Conservation (phyloP, 2,797 vertebrate genomes). For the Mormyrops boulengeri region DNA sequence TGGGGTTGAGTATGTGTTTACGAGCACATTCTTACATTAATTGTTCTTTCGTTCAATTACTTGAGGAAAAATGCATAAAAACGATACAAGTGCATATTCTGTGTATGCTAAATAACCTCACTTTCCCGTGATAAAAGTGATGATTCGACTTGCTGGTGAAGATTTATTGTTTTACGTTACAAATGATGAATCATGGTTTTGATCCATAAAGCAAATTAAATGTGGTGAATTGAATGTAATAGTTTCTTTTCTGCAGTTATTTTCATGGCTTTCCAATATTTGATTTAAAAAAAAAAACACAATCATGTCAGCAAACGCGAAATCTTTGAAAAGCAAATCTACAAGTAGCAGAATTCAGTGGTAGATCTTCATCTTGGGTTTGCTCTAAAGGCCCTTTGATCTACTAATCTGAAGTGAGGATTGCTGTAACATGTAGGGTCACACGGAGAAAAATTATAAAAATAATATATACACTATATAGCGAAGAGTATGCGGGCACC, state of each 20-base stretch:
- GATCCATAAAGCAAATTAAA: neutral
- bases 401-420: neutral
- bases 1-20: neutral
- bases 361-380: neutral
- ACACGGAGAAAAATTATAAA: neutral
- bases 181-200: constrained; percentile 7
- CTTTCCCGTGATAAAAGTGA: neutral
- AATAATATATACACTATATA: neutral
- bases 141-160: neutral
- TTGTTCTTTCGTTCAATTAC: neutral
- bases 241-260: neutral
- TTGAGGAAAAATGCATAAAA: neutral
- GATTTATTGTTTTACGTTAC: neutral
- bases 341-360: neutral
- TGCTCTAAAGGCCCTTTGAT: neutral
- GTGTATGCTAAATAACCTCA: neutral
- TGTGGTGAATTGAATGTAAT: neutral
- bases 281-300: neutral
- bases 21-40: neutral
- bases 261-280: neutral
- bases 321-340: neutral
- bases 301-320: neutral
- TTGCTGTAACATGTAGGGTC: neutral
- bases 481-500: neutral
- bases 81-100: neutral